Evolutionary conservation across 2,888 invertebrate species (phyloP), one percentile per base, ranked within the genome.

Genomic region (Lepidochrysops patricia): DNA sequence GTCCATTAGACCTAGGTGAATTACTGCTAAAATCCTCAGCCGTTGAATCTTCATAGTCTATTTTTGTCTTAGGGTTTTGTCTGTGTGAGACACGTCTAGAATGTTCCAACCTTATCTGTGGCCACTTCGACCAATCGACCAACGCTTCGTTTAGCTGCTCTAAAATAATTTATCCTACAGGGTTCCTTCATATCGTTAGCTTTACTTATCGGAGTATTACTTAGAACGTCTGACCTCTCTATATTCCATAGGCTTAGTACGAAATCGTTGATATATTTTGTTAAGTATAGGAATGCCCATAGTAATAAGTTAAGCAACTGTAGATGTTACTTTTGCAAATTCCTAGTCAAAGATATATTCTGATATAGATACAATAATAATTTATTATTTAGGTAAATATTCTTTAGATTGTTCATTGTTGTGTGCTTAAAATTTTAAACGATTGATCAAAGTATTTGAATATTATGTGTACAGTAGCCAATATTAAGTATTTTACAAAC

Each of bases 151-250:
- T 74, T 84, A 79, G 80, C 77, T 78, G 77, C 76, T 68, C 67
- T 77, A 75, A 81, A 80, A 85, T 80, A 67, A 79, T 79, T 84
- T 82, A 78, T 84, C 81, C 82, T 82, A 88, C 88, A 89, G 88
- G 88, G 88, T 89, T 86, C 79, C 86, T 83, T 81, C 88, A 89
- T 89, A 89, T 89, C 88, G 86, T 85, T 87, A 87, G 86, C 85
- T 84, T 85, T 87, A 87, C 82, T 79, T 79, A 84, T 81, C 79
- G 77, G 87, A 84, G 84, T 87, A 84, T 86, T 87, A 82, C 84
- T 81, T 83, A 82, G 81, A 78, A 74, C 79, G 77, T 81, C 72
- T 70, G 79, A 76, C 72, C 77, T 79, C 79, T 80, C 77, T 72
- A 78, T 76, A 85, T 86, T 86, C 84, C 85, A 84, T 86, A 84